Percentiles rank a stretch among this genome's conserved stretches.
phyloP scores from a whole-genome alignment of 2,888 invertebrate genomes.

The Diachrysia chrysitis region DNA sequence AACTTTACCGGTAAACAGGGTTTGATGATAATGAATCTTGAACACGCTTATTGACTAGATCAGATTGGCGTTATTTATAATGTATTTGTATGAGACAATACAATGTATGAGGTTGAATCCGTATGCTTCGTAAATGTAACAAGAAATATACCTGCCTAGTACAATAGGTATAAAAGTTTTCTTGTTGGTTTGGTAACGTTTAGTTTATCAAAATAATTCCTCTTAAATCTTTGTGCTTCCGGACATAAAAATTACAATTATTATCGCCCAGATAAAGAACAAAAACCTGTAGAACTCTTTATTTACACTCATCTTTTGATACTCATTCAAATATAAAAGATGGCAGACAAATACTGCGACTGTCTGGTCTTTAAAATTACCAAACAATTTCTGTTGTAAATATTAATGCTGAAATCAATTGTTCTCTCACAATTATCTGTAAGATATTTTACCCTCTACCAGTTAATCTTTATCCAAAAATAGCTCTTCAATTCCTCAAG shows the following conservation, averaged over 20 bases:
- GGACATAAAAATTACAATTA: no score
- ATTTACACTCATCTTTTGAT: no score
- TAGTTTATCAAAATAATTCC: no score
- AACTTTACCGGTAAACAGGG: constrained; percentile 24
- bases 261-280: no score
- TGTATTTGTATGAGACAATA: not conserved
- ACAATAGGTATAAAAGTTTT: no score
- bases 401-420: not conserved
- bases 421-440: not conserved
- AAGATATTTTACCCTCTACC: not conserved
- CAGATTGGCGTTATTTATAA: constrained; percentile 23
- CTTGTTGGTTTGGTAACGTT: no score
- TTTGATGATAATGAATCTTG: constrained; percentile 26
- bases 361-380: no score
- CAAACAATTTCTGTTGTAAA: no score
- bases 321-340: no score
- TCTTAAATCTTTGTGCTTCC: no score
- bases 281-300: no score
- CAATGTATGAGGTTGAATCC: not conserved
- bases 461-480: not conserved
- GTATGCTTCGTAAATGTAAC: not conserved
- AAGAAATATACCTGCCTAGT: not conserved
- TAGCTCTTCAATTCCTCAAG: constrained; percentile 32
- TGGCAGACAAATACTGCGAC: no score
- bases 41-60: constrained; percentile 22